A percentile compares a stretch with the other conserved stretches of the same genome.
Evolutionary conservation across 2,888 invertebrate genomes (phyloP).

Genomic region (Drosophila subquinaria): DNA sequence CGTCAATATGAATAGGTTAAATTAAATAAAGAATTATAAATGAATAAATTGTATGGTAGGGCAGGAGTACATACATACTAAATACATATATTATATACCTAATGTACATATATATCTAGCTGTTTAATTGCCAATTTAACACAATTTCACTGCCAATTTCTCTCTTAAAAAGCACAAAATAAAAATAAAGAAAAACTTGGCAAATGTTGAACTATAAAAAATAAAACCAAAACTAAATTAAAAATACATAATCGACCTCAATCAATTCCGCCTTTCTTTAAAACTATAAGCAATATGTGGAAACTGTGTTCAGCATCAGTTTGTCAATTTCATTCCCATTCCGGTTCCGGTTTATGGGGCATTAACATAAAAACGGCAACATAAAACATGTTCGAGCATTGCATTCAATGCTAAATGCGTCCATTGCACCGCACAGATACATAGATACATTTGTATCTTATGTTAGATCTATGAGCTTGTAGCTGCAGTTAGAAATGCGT

Average conservation of each 20-base stretch:
- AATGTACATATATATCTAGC: neutral
- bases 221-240: slow-evolving; percentile 18
- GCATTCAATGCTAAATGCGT: slow-evolving; percentile 68
- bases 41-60: neutral
- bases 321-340: slow-evolving; percentile 29
- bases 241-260: slow-evolving; percentile 35
- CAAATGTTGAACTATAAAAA: slow-evolving; percentile 20
- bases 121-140: slow-evolving; percentile 29
- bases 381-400: slow-evolving; percentile 52
- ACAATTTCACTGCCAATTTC: slow-evolving; percentile 27
- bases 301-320: slow-evolving; percentile 29
- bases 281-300: slow-evolving; percentile 16
- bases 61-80: neutral
- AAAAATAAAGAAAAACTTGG: slow-evolving; percentile 20
- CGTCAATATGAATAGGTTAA: neutral
- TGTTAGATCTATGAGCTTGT: slow-evolving; percentile 28
- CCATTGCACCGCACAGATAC: slow-evolving; percentile 61
- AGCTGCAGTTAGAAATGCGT: slow-evolving; percentile 50
- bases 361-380: slow-evolving; percentile 59
- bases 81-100: neutral
- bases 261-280: slow-evolving; percentile 64
- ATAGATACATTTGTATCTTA: slow-evolving; percentile 51
- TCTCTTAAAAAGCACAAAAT: slow-evolving; percentile 11
- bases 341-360: slow-evolving; percentile 68
- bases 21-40: neutral